A percentile compares a stretch with the other conserved stretches of the same genome.
Evolutionary conservation across 2,113 vertebrate species (phyloP).

Genomic region (Spea multiplicata): DNA sequence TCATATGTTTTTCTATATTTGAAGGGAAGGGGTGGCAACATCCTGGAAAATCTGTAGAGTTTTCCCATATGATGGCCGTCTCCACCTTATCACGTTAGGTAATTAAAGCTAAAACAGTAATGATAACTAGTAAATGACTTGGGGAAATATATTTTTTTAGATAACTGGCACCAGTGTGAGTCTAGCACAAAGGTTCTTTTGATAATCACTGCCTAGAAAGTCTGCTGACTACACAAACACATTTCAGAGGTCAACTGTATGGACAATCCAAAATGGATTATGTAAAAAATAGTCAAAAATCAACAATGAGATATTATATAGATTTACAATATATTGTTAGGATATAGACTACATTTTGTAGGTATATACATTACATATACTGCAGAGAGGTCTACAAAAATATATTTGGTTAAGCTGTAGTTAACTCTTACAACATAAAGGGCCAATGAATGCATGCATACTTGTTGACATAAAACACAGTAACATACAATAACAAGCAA

Average conservation of each 20-base stretch:
- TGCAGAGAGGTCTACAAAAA: too few relatives aligned
- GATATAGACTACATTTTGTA: too few relatives aligned
- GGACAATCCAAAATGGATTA: not conserved
- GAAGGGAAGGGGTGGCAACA: too few relatives aligned
- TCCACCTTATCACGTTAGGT: not conserved
- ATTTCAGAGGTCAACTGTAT: not conserved
- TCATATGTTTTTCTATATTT: too few relatives aligned
- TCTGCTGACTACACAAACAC: not conserved
- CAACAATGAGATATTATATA: too few relatives aligned
- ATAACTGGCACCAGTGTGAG: not conserved
- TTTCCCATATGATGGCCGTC: not conserved
- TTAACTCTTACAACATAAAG: too few relatives aligned
- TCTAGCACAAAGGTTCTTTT: not conserved
- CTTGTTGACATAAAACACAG: too few relatives aligned
- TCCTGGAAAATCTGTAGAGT: not conserved
- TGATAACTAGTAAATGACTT: not conserved
- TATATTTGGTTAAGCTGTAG: too few relatives aligned
- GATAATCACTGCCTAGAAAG: not conserved
- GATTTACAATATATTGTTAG: not conserved
- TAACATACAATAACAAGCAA: too few relatives aligned
- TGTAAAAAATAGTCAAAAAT: not conserved
- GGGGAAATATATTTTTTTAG: not conserved
- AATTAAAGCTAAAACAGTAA: not conserved
- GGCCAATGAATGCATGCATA: too few relatives aligned
- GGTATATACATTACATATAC: too few relatives aligned